Base-by-base conservation (phyloP, 2,113 vertebrate genomes). In the Alethe castanea region DNA sequence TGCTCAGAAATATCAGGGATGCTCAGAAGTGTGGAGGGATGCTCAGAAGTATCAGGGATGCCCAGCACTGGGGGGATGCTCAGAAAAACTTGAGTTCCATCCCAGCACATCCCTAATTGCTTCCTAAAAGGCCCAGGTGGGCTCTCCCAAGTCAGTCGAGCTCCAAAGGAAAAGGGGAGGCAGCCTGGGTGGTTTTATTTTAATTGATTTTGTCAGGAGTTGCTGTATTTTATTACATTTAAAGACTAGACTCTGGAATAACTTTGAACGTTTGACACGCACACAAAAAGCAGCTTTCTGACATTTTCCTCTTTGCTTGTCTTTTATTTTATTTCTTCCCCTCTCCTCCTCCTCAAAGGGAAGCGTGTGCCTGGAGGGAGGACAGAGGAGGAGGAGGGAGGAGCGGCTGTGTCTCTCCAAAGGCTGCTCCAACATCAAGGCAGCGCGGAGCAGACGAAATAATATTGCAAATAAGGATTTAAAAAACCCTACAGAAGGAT, bases 331-430 rank as follows among this genome's bases (percentile, higher is more conserved):
- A 13, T 61, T 91, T 70, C 87, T 91, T 91, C 91, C 86, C 94
- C 61, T 91, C 84, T 86, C 93, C 93, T 91, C 89, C 89, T 92
- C 82, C 94, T 97, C 93, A 95, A 93, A 96, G 94, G 71, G 14
- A 90, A 96, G 96, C 52, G 87, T 90, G 94, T 94, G 95, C 94
- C 94, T 95, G 94, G 91, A 92, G 91, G 95, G 95, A 97, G 96
- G 95, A 88, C 80, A 47, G 96, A 77, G 84, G 81, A 91, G 86
- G 81, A 91, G 95, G 94, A 96, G 95, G 90, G 93, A 96, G 93
- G 88, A 86, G 93, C 22, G 36, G 67, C 22, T 86, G 79, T 54
- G 60, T 81, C 93, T 96, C 93, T 93, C 95, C 92, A 77, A 95
- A 96, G 93, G 94, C 96, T 85, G 84, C 94, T 95, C 10, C 0